Percentiles rank a stretch among this genome's conserved stretches.
phyloP scores from a whole-genome alignment of 2,113 vertebrate genomes.

The Beaufortia kweichowensis region DNA sequence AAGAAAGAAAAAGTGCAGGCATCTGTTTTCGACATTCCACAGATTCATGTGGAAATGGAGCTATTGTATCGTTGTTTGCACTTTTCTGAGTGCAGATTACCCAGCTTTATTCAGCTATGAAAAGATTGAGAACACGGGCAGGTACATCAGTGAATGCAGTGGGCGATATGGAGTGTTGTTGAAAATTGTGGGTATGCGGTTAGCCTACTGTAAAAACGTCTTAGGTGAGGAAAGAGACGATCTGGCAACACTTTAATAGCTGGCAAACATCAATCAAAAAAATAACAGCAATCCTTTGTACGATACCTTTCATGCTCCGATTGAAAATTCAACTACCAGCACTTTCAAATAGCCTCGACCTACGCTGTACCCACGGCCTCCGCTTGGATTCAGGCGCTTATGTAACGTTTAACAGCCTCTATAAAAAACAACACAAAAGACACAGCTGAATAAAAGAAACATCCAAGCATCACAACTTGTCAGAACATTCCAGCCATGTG shows the following conservation, averaged over 20 bases:
- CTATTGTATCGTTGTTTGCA: conserved; percentile 24
- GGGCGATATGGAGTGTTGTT: background rate
- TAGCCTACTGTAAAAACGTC: background rate
- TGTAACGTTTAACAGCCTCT: conserved; percentile 45
- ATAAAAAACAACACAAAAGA: conserved; percentile 41
- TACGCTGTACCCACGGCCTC: conserved; percentile 20
- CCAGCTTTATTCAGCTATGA: background rate
- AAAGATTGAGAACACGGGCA: background rate
- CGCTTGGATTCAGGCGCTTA: conserved; percentile 44
- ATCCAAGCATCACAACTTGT: conserved; percentile 41
- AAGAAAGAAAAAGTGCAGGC: background rate
- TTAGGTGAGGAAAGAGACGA: background rate
- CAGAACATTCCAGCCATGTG: conserved; percentile 70
- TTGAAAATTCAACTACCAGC: conserved; percentile 28
- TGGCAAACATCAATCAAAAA: background rate
- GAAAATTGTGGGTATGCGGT: too few species aligned
- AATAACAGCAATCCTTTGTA: conserved; percentile 9
- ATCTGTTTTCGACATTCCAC: conserved; percentile 12
- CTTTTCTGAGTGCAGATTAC: background rate
- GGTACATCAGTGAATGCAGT: conserved; percentile 5
- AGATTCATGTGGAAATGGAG: conserved; percentile 18
- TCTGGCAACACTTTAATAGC: background rate
- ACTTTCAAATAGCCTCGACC: conserved; percentile 8
- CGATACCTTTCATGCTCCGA: conserved; percentile 10
- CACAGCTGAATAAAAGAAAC: conserved; percentile 46